Evolutionary conservation across 2,888 invertebrate genomes (phyloP), one percentile per base, ranked within the genome.

Genomic region (Chrysolina haemoptera): DNA sequence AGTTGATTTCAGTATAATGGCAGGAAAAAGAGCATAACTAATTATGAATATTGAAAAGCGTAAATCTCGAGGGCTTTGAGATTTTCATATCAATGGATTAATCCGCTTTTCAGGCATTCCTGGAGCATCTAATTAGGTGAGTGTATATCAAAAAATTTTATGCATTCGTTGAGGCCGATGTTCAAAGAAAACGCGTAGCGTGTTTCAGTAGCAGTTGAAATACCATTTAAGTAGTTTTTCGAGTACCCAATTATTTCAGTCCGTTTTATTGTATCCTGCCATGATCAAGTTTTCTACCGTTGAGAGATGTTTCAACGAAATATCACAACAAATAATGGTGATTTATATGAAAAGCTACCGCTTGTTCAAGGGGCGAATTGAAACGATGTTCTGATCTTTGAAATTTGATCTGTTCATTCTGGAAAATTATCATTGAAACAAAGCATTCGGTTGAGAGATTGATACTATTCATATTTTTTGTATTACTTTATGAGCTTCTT

Each of bases 1-100:
- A 5, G 27, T 59, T 59, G 10, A 59, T 35, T 59, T 59, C 59
- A 59, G 14, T 27, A 59, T 22, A 35, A 59, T 8, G 59, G 27
- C 59, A 59, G 22, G 35, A 14, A 59, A 59, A 27, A 35, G 35
- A 9, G n/a, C 14, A 59, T 27, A 14, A n/a, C 59, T 59, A 59
- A 59, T 59, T 59, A 59, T 59, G 59, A 35, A 59, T 59, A 59
- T 59, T 59, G 59, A 59, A 59, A 3, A 35, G 59, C 59, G 27
- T 53, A 10, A 53, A 53, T 20, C 20, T 53, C 53, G 18, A 11
- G 53, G 20, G 53, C 53, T 43, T 53, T 53, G 53, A 18, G 20
- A 18, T 16, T 53, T 53, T 20, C 10, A 20, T 53, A 4, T 53
- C 53, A 53, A 53, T 53, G 53, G 11, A 53, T 20, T 53, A 11